A percentile compares a stretch with the other conserved stretches of the same genome.
These are phyloP conservation scores for Diorhabda sublineata DNA, from an alignment of 1,140 invertebrate species.

Conservation along the genomic window DNA sequence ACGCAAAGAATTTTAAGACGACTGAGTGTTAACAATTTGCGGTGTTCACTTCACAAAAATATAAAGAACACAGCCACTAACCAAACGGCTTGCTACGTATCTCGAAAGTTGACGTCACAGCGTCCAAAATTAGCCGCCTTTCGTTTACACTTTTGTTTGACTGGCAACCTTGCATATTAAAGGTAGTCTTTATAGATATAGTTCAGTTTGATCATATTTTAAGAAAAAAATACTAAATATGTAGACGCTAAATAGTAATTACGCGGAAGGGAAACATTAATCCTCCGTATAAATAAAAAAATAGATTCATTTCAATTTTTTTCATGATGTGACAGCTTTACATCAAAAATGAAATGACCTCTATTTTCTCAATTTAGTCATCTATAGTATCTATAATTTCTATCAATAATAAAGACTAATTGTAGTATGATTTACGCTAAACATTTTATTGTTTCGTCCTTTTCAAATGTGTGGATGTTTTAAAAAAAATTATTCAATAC, in stretches of 20 bases:
- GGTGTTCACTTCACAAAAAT: conserved; percentile 33
- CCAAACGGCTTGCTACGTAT: conserved; percentile 11
- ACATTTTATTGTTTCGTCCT: too few relatives aligned
- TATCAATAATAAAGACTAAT: too few relatives aligned
- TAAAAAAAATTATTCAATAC: too few relatives aligned
- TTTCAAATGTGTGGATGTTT: too few relatives aligned
- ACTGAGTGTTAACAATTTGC: conserved; percentile 26
- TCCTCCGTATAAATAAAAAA: conserved; percentile 1
- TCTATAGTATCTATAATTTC: too few relatives aligned
- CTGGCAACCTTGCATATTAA: conserved; percentile 12
- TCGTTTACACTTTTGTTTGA: conserved; percentile 12
- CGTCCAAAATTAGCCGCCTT: conserved; percentile 34
- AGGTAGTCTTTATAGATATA: conserved; percentile 4
- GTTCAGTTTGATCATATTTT: background rate
- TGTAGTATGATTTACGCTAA: too few relatives aligned
- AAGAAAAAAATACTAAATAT: background rate
- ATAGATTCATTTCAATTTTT: conserved; percentile 8
- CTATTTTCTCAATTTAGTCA: too few relatives aligned
- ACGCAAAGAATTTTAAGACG: background rate
- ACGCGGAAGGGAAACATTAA: background rate
- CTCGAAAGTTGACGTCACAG: conserved; percentile 32
- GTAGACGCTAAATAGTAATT: background rate
- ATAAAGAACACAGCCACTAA: conserved; percentile 29
- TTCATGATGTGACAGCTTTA: too few relatives aligned
- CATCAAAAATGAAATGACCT: too few relatives aligned